These are phyloP conservation scores for Halisarca cf. caerulea DNA, from an alignment of 37 sponge, comb jelly and placozoan genomes.

Conservation along the genomic window DNA sequence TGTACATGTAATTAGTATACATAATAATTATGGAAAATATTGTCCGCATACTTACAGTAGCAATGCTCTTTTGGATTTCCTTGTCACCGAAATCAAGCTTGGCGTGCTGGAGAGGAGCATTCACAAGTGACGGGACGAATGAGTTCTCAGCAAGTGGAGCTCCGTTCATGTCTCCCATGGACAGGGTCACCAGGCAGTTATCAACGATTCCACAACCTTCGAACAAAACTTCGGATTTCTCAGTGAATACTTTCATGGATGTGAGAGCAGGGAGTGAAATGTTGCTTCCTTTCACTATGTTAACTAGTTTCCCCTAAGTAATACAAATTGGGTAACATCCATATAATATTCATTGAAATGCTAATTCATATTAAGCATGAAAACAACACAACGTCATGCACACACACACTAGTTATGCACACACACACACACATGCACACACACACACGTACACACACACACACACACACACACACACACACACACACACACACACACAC, in stretches of 20 bases:
- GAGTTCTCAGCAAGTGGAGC: conserved; percentile 44
- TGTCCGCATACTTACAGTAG: conserved; percentile 2
- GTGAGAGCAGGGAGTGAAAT: conserved; percentile 18
- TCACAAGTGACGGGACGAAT: conserved; percentile 60
- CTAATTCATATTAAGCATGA: too few relatives aligned
- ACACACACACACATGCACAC: conserved; percentile 30
- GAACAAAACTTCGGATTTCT: conserved; percentile 29
- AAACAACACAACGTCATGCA: too few relatives aligned
- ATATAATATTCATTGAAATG: too few relatives aligned
- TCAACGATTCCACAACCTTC: neutral
- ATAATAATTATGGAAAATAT: too few relatives aligned
- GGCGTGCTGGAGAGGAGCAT: conserved; percentile 39
- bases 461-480: neutral
- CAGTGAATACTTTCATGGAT: conserved; percentile 46
- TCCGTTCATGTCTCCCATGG: neutral
- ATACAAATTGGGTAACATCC: too few relatives aligned
- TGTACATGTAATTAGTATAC: too few relatives aligned
- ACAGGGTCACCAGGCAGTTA: neutral
- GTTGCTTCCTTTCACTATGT: neutral
- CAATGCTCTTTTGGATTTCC: neutral
- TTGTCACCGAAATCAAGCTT: conserved; percentile 36
- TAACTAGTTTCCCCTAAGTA: neutral
- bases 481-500: neutral
- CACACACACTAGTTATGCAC: too few relatives aligned
- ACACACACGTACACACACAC: neutral